Evolutionary conservation across 2,113 vertebrate species (phyloP).

Genomic region (Verasper variegatus): DNA sequence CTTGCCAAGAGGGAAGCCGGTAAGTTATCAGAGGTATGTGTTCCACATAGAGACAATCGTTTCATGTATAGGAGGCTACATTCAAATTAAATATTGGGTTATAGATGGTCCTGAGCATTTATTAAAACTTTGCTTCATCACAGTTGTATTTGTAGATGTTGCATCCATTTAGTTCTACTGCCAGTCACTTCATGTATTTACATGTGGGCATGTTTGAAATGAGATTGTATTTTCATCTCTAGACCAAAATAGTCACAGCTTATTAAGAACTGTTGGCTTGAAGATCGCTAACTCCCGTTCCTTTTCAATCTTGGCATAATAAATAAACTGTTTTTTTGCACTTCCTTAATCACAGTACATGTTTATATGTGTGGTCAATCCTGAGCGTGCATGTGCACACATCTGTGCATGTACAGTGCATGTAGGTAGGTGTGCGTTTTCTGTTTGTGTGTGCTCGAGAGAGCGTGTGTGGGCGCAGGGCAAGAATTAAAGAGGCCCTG

Average conservation of each 20-base stretch:
- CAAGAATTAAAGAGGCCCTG: slow-evolving; percentile 72
- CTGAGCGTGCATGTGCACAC: background rate
- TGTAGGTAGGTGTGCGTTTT: slow-evolving; percentile 5
- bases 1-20: too few species aligned
- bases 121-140: background rate
- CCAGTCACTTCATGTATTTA: background rate
- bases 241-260: background rate
- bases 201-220: background rate
- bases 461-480: slow-evolving; percentile 60
- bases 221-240: slow-evolving; percentile 1
- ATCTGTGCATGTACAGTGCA: slow-evolving; percentile 17
- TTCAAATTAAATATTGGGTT: too few species aligned
- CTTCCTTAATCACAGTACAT: slow-evolving; percentile 33
- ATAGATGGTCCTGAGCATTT: background rate
- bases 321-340: slow-evolving; percentile 21
- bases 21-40: too few species aligned
- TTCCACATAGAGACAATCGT: too few species aligned
- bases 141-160: slow-evolving; percentile 2
- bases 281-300: background rate
- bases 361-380: slow-evolving; percentile 21
- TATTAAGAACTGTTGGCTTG: background rate
- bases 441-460: slow-evolving; percentile 35
- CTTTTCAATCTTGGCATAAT: slow-evolving; percentile 7
- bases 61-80: too few species aligned
- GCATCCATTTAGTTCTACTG: background rate